Percentiles rank a stretch among this genome's conserved stretches.
phyloP scores from a whole-genome alignment of 2,113 vertebrate species.

The Cranoglanis bouderius region DNA sequence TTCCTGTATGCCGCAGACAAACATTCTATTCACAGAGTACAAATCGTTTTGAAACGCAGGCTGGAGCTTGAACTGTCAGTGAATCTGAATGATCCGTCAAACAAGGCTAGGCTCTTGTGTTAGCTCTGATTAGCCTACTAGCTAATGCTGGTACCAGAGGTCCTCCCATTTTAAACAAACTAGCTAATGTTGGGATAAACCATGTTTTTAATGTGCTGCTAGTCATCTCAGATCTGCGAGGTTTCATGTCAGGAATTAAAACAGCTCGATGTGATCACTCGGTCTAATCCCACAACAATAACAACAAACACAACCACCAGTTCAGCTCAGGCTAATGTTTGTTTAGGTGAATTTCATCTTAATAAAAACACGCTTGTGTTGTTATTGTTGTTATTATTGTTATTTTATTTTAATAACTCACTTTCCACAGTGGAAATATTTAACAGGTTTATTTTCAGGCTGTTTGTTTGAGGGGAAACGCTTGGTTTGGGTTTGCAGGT shows the following conservation, averaged over 20 bases:
- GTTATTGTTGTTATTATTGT: not conserved
- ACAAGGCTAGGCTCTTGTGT: not conserved
- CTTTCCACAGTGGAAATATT: not conserved
- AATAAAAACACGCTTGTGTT: not conserved
- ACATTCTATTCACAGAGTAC: too few relatives aligned
- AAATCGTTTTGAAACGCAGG: not conserved
- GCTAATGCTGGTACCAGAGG: not conserved
- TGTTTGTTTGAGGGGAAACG: not conserved
- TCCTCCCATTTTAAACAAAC: not conserved
- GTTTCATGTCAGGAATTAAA: not conserved
- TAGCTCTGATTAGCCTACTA: constrained; percentile 8
- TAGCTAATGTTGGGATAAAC: too few relatives aligned
- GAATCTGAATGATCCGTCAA: not conserved
- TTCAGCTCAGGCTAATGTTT: not conserved
- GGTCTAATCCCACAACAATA: not conserved
- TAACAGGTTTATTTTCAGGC: not conserved
- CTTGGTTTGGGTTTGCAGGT: not conserved
- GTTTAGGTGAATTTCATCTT: not conserved
- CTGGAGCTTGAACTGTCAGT: not conserved
- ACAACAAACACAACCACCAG: not conserved
- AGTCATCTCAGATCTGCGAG: not conserved
- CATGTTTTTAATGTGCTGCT: not conserved
- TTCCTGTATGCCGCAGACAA: not conserved
- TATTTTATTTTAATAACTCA: too few relatives aligned
- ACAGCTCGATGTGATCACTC: not conserved